Evolutionary conservation across 2,888 invertebrate species (phyloP), one percentile per base, ranked within the genome.

Genomic region (Troilus luridus): DNA sequence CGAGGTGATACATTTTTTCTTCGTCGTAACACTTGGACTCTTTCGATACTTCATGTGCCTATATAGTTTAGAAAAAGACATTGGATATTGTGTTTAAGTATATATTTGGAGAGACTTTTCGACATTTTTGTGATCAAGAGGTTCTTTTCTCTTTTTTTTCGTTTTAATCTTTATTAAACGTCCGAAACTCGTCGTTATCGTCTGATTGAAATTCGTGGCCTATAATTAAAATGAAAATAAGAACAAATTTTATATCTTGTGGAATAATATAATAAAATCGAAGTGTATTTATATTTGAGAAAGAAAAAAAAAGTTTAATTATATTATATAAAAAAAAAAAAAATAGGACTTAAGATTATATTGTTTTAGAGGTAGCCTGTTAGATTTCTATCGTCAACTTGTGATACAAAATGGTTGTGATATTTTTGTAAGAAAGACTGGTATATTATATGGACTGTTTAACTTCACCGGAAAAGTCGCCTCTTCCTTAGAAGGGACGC

Each of bases 341-440:
- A 92, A 81, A 54, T 60, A 67, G 88, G 91, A 85, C 89, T 92
- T 56, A 92, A 91, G 88, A 91, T 72, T 91, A 85, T 92, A 91
- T 91, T 91, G 90, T 91, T 91, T 85, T 92, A 92, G 91, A 62
- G 77, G 88, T 92, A 92, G 91, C 90, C 91, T 92, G 91, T 90
- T 90, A 90, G 90, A 88, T 92, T 90, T 90, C 62, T 92, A 91
- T 92, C 91, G 91, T 91, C 92, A 92, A 93, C 91, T 93, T 93
- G 93, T 93, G 93, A 93, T 93, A 93, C 91, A 92, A 92, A 92
- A 92, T 92, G 93, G 93, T 93, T 93, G 93, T 93, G 93, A 93
- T 93, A 93, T 92, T 93, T 93, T 92, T 92, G 91, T 93, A 92
- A 92, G 92, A 92, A 91, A 92, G 92, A 92, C 92, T 92, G 92